Evolutionary conservation across 1,140 invertebrate genomes (phyloP).

Genomic region (Bombyx mori): DNA sequence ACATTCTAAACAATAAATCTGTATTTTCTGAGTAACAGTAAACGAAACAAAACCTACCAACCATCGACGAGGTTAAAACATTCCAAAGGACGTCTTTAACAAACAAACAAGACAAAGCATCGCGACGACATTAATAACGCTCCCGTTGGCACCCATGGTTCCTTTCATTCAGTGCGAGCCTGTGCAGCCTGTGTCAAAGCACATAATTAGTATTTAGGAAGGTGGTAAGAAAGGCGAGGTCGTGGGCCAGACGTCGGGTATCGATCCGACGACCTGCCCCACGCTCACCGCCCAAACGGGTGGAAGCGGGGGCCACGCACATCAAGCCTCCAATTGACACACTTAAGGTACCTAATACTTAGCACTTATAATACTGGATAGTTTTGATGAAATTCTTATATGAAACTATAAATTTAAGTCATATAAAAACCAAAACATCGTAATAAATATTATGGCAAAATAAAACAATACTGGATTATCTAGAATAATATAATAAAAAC

Average conservation of each 20-base stretch:
- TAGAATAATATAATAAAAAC: slow-evolving; percentile 27
- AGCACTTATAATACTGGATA: slow-evolving; percentile 46
- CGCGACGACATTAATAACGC: slow-evolving; percentile 52
- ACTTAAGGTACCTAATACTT: slow-evolving; percentile 64
- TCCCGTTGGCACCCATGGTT: slow-evolving; percentile 46
- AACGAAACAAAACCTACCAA: no score
- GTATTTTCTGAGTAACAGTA: no score
- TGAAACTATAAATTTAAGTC: not conserved
- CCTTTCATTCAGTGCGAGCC: slow-evolving; percentile 58
- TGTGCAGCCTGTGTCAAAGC: slow-evolving; percentile 65
- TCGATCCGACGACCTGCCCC: slow-evolving; percentile 65
- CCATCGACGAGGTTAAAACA: no score
- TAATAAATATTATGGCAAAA: not conserved
- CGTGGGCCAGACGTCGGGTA: slow-evolving; percentile 66
- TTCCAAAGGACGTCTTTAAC: no score
- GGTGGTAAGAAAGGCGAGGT: slow-evolving; percentile 70
- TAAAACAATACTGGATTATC: slow-evolving; percentile 4
- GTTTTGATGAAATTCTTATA: not conserved
- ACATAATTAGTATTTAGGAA: slow-evolving; percentile 71
- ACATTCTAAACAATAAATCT: no score
- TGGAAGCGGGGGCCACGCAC: slow-evolving; percentile 48
- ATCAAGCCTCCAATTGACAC: slow-evolving; percentile 69
- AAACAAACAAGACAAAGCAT: slow-evolving; percentile 29
- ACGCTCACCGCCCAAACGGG: slow-evolving; percentile 36
- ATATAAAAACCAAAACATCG: not conserved